phyloP scores from a whole-genome alignment of 1,140 invertebrate species.

The Drosophila pachea region DNA sequence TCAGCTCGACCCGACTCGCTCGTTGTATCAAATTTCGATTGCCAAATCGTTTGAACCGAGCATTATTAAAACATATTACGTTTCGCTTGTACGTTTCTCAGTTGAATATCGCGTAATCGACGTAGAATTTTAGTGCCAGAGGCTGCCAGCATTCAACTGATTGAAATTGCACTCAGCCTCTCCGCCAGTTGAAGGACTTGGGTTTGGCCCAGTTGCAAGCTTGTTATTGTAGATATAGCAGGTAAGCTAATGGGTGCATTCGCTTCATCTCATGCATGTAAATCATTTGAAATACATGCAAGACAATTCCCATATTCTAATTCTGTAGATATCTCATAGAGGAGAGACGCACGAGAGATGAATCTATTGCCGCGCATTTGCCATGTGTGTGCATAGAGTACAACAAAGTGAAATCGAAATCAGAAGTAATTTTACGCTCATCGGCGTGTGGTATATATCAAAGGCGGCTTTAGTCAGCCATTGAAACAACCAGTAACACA shows the following conservation, averaged over 20 bases:
- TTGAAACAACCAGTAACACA: conserved; percentile 41
- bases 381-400: conserved; percentile 2
- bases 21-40: conserved; percentile 58
- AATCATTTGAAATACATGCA: neutral
- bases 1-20: conserved; percentile 2
- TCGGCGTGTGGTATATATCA: conserved; percentile 69
- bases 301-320: neutral
- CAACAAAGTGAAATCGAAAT: conserved; percentile 2
- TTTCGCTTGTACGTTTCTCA: neutral
- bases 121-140: conserved; percentile 34
- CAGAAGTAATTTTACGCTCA: conserved; percentile 73
- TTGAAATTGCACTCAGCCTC: conserved; percentile 30
- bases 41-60: conserved; percentile 52
- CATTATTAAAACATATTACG: conserved; percentile 55
- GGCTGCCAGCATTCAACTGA: conserved; percentile 20
- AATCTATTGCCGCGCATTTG: conserved; percentile 28
- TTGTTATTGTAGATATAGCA: no score
- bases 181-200: conserved; percentile 30
- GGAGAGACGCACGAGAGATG: conserved; percentile 40
- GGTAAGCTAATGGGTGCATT: conserved; percentile 34
- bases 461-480: conserved; percentile 54
- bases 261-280: conserved; percentile 3
- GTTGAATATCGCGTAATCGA: conserved; percentile 53
- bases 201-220: conserved; percentile 30
- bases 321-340: neutral